A percentile compares a stretch with the other conserved stretches of the same genome.
These are phyloP conservation scores for Plemyria rubiginata DNA, from an alignment of 2,888 invertebrate species.

Conservation along the genomic window DNA sequence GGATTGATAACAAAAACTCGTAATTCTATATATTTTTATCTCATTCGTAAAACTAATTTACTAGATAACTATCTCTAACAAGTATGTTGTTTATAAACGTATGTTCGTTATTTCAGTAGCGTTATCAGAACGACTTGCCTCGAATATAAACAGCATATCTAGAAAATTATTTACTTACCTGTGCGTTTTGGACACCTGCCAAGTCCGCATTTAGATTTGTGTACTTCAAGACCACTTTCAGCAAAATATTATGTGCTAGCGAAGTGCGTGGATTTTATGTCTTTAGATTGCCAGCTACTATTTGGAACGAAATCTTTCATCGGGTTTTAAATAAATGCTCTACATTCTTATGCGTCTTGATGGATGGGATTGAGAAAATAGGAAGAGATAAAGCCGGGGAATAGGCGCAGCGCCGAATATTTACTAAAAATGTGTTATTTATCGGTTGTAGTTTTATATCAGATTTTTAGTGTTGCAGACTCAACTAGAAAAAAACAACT, in stretches of 20 bases:
- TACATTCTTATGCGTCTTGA: neutral
- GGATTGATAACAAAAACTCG: too few relatives aligned
- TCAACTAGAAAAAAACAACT: too few relatives aligned
- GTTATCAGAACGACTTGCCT: constrained; percentile 13
- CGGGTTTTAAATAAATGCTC: constrained; percentile 5
- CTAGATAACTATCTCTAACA: too few relatives aligned
- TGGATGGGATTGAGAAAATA: neutral
- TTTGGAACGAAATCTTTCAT: constrained; percentile 5
- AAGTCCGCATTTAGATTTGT: constrained; percentile 26
- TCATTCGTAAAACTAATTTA: too few relatives aligned
- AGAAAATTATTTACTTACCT: constrained; percentile 25
- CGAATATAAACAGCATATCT: constrained; percentile 20
- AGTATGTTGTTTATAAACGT: neutral
- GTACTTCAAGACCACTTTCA: constrained; percentile 20
- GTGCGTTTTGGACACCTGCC: constrained; percentile 27
- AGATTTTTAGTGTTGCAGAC: neutral
- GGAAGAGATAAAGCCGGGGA: neutral
- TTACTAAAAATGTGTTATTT: neutral
- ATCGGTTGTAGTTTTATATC: neutral
- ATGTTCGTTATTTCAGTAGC: constrained; percentile 7
- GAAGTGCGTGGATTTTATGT: constrained; percentile 20
- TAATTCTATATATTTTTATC: too few relatives aligned
- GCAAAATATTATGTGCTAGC: constrained; percentile 11
- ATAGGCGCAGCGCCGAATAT: neutral
- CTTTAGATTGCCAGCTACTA: constrained; percentile 3